These are phyloP conservation scores for Phrynocephalus guinanensis DNA, from an alignment of 2,797 vertebrate species.

Conservation along the genomic window DNA sequence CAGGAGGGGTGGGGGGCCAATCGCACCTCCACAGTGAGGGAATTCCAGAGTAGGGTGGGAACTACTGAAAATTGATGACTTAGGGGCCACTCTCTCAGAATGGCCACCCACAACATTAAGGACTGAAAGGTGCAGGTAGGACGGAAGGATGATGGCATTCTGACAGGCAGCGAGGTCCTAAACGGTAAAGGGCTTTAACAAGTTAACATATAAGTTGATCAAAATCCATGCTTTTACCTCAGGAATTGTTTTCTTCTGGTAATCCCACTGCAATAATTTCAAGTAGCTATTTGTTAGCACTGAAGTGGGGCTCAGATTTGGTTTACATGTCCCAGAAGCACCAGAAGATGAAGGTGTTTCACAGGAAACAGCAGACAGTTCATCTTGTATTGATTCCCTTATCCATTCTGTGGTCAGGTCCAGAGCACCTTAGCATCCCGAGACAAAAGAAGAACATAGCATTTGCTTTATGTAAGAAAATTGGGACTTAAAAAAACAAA, in stretches of 20 bases:
- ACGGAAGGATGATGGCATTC: too few relatives aligned
- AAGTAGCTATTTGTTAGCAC: conserved; percentile 89
- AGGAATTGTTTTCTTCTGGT: conserved; percentile 82
- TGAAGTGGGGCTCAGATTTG: conserved; percentile 83
- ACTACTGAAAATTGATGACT: too few relatives aligned
- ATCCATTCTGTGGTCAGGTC: conserved; percentile 91
- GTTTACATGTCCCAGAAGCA: conserved; percentile 72
- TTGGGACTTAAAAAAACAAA: too few relatives aligned
- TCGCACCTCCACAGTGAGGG: too few relatives aligned
- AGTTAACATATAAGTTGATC: neutral
- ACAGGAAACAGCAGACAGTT: conserved; percentile 72
- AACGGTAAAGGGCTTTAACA: too few relatives aligned
- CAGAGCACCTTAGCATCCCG: conserved; percentile 82
- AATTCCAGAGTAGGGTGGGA: too few relatives aligned
- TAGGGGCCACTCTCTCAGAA: too few relatives aligned
- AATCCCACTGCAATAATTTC: conserved; percentile 88
- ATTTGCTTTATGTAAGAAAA: neutral
- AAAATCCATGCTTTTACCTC: conserved; percentile 80
- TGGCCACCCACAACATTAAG: too few relatives aligned
- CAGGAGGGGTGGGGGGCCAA: too few relatives aligned
- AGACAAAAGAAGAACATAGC: conserved; percentile 24
- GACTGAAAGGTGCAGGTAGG: too few relatives aligned
- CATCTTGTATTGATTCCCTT: conserved; percentile 84
- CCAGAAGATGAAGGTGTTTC: conserved; percentile 69
- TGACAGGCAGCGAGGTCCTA: too few relatives aligned